These are phyloP conservation scores for Hyphantria cunea DNA, from an alignment of 1,140 invertebrate genomes.

Conservation along the genomic window DNA sequence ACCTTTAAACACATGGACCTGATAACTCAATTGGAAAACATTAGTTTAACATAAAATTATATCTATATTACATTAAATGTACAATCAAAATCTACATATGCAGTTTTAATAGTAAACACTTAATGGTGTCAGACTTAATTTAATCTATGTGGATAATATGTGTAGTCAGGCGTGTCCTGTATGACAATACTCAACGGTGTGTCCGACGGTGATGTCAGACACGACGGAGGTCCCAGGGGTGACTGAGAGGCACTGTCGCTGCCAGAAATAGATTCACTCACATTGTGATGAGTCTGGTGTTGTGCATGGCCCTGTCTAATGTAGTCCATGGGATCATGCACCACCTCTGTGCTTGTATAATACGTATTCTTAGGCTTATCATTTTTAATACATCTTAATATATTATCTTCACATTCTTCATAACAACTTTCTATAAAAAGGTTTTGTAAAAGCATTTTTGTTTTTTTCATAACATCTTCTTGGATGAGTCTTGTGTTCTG, in stretches of 20 bases:
- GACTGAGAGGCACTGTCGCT: conserved; percentile 1
- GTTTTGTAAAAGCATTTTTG: conserved; percentile 33
- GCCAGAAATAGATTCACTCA: neutral
- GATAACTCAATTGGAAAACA: conserved; percentile 90
- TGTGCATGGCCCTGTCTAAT: conserved; percentile 18
- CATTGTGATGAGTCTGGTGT: conserved; percentile 2
- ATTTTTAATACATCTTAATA: conserved; percentile 19
- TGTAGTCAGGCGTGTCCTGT: conserved; percentile 57
- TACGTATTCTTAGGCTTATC: conserved; percentile 1
- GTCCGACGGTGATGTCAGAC: conserved; percentile 15
- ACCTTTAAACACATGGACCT: conserved; percentile 93
- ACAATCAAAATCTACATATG: conserved; percentile 1
- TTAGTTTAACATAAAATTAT: conserved; percentile 60
- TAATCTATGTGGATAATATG: conserved; percentile 65
- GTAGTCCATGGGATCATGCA: conserved; percentile 37
- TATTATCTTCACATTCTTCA: conserved; percentile 27
- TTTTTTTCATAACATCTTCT: conserved; percentile 38
- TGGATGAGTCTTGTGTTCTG: conserved; percentile 37
- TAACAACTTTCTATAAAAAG: conserved; percentile 29
- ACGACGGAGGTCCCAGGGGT: conserved; percentile 7
- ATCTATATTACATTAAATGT: conserved; percentile 29
- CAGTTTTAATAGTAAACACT: conserved; percentile 6
- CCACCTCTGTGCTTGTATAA: conserved; percentile 8
- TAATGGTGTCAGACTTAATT: no score
- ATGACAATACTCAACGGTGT: conserved; percentile 25